phyloP scores from a whole-genome alignment of 2,797 vertebrate genomes.

The Notoglanidium macrostoma region DNA sequence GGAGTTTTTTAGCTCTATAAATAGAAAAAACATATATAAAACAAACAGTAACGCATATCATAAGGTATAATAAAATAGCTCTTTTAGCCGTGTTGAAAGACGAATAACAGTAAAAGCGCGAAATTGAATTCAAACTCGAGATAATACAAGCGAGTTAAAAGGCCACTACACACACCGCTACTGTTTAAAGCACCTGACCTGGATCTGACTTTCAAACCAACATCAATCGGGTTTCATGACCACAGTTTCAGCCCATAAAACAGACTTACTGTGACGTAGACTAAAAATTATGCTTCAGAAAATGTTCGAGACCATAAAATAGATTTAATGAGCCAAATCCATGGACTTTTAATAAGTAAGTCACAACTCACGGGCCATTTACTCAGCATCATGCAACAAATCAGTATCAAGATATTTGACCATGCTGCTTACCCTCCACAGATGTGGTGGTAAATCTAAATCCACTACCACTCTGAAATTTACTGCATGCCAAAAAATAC shows the following conservation, averaged over 20 bases:
- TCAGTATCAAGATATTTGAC: background rate
- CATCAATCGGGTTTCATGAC: background rate
- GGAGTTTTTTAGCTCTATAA: conserved; percentile 46
- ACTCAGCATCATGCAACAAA: background rate
- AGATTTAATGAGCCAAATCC: conserved; percentile 8
- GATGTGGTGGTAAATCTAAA: background rate
- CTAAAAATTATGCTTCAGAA: background rate
- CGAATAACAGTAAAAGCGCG: background rate
- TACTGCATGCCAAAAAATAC: background rate
- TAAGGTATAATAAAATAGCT: background rate
- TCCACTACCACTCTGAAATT: background rate
- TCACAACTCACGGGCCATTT: background rate
- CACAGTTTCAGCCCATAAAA: background rate
- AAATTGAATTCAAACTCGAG: background rate
- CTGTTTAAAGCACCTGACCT: conserved; percentile 2
- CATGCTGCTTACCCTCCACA: background rate
- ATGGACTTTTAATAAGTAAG: conserved; percentile 9
- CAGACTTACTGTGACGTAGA: background rate
- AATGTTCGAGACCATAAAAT: background rate
- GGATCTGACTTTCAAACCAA: background rate
- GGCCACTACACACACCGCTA: background rate
- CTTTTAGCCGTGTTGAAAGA: background rate
- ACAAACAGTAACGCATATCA: conserved; percentile 8
- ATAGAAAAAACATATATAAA: conserved; percentile 7
- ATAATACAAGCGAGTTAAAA: background rate